phyloP scores from a whole-genome alignment of 2,888 invertebrate species.

The Allolobophora icterica region DNA sequence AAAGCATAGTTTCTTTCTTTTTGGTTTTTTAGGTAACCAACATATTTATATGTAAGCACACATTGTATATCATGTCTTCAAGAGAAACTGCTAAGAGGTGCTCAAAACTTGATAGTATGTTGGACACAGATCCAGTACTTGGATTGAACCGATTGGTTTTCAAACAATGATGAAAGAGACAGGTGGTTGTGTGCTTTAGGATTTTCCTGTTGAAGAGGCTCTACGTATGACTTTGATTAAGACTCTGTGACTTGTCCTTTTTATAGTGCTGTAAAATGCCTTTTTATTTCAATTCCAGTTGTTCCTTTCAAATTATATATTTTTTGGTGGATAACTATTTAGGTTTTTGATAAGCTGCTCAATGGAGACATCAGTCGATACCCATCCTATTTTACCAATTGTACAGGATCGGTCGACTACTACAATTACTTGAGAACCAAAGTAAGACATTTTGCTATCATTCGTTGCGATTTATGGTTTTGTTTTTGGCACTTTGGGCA shows the following conservation, averaged over 20 bases:
- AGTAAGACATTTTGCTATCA: conserved; percentile 47
- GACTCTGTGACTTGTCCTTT: not conserved
- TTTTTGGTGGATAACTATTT: not conserved
- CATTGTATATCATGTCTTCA: too few species aligned
- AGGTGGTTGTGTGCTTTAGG: too few species aligned
- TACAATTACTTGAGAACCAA: conserved; percentile 58
- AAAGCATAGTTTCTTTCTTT: too few species aligned
- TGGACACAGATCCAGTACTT: too few species aligned
- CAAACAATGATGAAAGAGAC: too few species aligned
- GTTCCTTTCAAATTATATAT: not conserved
- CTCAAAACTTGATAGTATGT: too few species aligned
- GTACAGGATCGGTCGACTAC: conserved; percentile 58
- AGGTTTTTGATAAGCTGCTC: conserved; percentile 53
- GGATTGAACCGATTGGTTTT: too few species aligned
- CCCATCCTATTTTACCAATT: conserved; percentile 59
- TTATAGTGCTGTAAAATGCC: not conserved
- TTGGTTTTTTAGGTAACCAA: too few species aligned
- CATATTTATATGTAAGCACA: too few species aligned
- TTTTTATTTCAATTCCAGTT: not conserved
- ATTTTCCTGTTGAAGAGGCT: too few species aligned
- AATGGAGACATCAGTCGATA: conserved; percentile 58
- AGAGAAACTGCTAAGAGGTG: too few species aligned
- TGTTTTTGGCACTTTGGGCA: too few species aligned
- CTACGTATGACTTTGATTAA: not conserved
- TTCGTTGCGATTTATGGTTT: not conserved